phyloP scores from a whole-genome alignment of 1,140 invertebrate genomes.

The Ditylenchus dipsaci region DNA sequence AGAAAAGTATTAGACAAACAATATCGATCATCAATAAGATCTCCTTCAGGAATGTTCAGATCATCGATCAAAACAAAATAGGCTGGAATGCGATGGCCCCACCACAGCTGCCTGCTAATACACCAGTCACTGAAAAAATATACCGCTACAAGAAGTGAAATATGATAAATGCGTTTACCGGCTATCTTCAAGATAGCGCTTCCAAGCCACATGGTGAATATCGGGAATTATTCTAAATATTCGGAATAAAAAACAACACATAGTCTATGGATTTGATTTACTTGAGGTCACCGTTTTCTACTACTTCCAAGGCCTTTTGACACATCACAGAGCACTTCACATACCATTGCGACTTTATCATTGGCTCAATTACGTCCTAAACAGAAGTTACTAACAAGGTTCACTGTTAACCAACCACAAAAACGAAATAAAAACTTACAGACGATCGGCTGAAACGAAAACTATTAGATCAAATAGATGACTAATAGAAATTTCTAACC shows the following conservation, averaged over 20 bases:
- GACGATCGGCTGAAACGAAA: too few relatives aligned
- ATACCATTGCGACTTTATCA: slow-evolving; percentile 96
- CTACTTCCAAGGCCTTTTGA: slow-evolving; percentile 69
- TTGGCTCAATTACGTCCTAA: slow-evolving; percentile 89
- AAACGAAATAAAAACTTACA: too few relatives aligned
- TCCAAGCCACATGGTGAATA: slow-evolving; percentile 85
- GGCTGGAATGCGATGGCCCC: slow-evolving; percentile 96
- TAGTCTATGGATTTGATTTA: too few relatives aligned
- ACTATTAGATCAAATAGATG: too few relatives aligned
- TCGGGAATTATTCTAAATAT: slow-evolving; percentile 85
- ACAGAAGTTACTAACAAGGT: background rate
- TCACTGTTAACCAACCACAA: too few relatives aligned
- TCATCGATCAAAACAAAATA: slow-evolving; percentile 64
- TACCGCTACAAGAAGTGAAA: too few relatives aligned
- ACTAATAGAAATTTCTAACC: slow-evolving; percentile 42
- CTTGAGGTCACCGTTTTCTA: slow-evolving; percentile 72
- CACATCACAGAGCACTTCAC: slow-evolving; percentile 73
- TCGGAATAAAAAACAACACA: too few relatives aligned
- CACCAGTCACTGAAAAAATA: slow-evolving; percentile 80
- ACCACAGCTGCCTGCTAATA: slow-evolving; percentile 95
- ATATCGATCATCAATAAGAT: slow-evolving; percentile 68
- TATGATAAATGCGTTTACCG: slow-evolving; percentile 63
- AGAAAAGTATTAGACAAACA: slow-evolving; percentile 64
- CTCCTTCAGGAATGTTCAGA: slow-evolving; percentile 15
- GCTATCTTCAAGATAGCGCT: slow-evolving; percentile 87